Conservation (phyloP, 2,888 invertebrate species). For the Drosophila peninsularis region DNA sequence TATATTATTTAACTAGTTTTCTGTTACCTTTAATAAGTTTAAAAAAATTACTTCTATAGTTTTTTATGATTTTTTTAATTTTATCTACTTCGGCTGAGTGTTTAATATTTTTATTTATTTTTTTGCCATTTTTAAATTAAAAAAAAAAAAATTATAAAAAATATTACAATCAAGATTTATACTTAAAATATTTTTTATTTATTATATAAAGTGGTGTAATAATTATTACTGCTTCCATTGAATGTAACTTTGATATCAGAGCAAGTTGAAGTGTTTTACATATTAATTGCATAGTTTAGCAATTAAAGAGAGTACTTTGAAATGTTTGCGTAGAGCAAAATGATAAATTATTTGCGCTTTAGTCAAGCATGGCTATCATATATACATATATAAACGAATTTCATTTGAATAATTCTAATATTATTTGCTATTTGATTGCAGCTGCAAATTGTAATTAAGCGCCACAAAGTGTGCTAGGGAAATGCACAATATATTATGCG, state of each 20-base stretch:
- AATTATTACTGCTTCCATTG: background rate
- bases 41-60: no score
- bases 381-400: background rate
- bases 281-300: background rate
- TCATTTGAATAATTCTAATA: background rate
- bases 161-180: background rate
- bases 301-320: background rate
- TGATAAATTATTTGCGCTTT: background rate
- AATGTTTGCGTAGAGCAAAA: background rate
- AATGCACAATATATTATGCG: background rate
- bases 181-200: background rate
- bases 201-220: background rate
- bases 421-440: background rate
- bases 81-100: no score
- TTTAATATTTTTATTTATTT: slow-evolving; percentile 1
- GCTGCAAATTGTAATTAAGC: background rate
- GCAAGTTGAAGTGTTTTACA: background rate
- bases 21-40: no score
- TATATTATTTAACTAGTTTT: no score
- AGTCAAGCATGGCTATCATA: background rate
- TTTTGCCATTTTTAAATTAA: background rate
- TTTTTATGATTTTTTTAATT: no score
- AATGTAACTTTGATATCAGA: background rate
- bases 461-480: background rate
- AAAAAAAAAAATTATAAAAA: no score